phyloP scores from a whole-genome alignment of 2,113 vertebrate genomes.

The Microtus pennsylvanicus region DNA sequence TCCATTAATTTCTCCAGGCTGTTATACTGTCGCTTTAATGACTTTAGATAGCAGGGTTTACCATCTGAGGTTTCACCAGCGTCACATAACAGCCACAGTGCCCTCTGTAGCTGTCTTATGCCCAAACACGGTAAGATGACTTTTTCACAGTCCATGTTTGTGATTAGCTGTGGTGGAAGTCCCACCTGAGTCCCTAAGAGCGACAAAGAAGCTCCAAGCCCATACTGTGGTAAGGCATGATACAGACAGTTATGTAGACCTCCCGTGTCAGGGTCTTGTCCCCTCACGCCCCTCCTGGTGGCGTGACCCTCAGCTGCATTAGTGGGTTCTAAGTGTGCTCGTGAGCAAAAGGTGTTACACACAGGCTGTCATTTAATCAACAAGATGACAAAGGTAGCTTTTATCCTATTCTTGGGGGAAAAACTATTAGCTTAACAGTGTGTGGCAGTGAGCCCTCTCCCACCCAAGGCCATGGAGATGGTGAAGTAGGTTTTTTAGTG shows the following conservation, averaged over 20 bases:
- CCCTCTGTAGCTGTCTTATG: background rate
- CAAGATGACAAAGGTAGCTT: conserved; percentile 52
- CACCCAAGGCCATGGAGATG: conserved; percentile 71
- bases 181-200: background rate
- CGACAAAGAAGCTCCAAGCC: background rate
- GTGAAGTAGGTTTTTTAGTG: conserved; percentile 57
- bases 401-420: conserved; percentile 31
- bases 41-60: background rate
- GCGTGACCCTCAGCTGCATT: background rate
- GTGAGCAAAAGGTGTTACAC: background rate
- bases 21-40: conserved; percentile 41
- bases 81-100: background rate
- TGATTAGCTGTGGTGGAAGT: background rate
- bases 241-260: background rate
- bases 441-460: conserved; percentile 69
- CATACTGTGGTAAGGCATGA: background rate
- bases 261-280: background rate
- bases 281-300: background rate
- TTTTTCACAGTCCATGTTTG: background rate
- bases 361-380: background rate
- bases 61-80: conserved; percentile 12
- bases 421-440: conserved; percentile 43
- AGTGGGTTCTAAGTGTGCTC: background rate
- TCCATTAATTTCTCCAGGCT: conserved; percentile 34
- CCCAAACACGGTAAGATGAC: background rate